Evolutionary conservation across 2,888 invertebrate genomes (phyloP).

Genomic region (Lasioglossum figueresi): DNA sequence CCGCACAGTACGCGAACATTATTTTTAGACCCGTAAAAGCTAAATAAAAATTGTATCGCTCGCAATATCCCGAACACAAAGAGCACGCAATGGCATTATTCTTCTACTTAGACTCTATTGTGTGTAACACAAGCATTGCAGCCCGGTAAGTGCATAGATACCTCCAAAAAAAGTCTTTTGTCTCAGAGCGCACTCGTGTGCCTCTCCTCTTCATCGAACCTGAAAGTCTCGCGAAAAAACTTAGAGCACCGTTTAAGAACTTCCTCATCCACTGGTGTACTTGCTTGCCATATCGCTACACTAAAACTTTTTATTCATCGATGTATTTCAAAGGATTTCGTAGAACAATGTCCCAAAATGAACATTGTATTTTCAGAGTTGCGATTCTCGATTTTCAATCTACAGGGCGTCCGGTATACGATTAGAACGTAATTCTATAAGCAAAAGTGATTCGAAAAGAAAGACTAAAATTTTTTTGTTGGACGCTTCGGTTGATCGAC

Average conservation of each 20-base stretch:
- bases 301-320: neutral
- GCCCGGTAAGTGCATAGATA: neutral
- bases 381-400: neutral
- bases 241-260: neutral
- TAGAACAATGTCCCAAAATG: neutral
- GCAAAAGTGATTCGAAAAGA: neutral
- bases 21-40: neutral
- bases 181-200: neutral
- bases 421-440: neutral
- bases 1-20: neutral
- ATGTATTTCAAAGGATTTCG: neutral
- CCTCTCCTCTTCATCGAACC: neutral
- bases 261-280: neutral
- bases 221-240: neutral
- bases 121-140: neutral
- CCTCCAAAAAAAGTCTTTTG: conserved; percentile 4
- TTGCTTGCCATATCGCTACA: neutral
- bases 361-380: neutral
- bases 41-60: neutral
- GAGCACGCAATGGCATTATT: neutral
- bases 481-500: neutral
- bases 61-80: neutral
- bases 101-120: neutral
- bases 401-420: neutral
- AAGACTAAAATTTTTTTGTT: neutral